Evolutionary conservation across 2,888 invertebrate species (phyloP).

Genomic region (Melanchra persicariae): DNA sequence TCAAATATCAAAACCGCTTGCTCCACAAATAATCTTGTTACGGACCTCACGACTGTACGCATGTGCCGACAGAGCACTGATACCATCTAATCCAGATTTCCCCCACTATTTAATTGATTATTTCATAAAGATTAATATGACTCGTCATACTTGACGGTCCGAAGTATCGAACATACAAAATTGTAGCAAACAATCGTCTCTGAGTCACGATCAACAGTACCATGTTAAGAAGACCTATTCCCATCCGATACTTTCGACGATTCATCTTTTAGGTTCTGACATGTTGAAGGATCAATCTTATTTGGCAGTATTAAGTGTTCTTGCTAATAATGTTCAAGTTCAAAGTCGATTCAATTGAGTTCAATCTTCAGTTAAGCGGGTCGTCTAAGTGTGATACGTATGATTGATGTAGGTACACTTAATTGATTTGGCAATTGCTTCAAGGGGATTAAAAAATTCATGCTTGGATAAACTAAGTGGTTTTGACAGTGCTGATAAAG

Average conservation of each 20-base stretch:
- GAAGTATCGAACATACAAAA: constrained; percentile 78
- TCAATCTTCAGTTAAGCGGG: constrained; percentile 68
- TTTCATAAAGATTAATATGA: constrained; percentile 88
- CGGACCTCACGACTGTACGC: constrained; percentile 82
- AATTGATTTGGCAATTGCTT: constrained; percentile 52
- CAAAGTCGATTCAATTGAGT: constrained; percentile 78
- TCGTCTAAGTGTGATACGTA: constrained; percentile 49
- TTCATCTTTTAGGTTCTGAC: constrained; percentile 34
- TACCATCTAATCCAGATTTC: constrained; percentile 89
- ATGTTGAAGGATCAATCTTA: constrained; percentile 61
- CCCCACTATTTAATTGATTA: constrained; percentile 89
- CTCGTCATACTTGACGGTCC: constrained; percentile 85
- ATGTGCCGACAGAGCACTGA: constrained; percentile 87
- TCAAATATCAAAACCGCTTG: constrained; percentile 75
- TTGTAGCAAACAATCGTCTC: constrained; percentile 80
- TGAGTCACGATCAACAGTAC: constrained; percentile 77
- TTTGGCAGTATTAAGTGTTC: constrained; percentile 68
- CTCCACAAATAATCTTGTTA: constrained; percentile 79
- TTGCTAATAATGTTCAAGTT: constrained; percentile 79
- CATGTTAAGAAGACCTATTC: constrained; percentile 67
- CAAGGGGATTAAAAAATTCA: constrained; percentile 33
- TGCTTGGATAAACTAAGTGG: constrained; percentile 21
- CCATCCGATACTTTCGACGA: constrained; percentile 29
- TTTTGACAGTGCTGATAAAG: constrained; percentile 18
- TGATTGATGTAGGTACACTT: constrained; percentile 62